Base-by-base conservation (phyloP, 1,140 invertebrate species). In the Phenacoccus solenopsis region DNA sequence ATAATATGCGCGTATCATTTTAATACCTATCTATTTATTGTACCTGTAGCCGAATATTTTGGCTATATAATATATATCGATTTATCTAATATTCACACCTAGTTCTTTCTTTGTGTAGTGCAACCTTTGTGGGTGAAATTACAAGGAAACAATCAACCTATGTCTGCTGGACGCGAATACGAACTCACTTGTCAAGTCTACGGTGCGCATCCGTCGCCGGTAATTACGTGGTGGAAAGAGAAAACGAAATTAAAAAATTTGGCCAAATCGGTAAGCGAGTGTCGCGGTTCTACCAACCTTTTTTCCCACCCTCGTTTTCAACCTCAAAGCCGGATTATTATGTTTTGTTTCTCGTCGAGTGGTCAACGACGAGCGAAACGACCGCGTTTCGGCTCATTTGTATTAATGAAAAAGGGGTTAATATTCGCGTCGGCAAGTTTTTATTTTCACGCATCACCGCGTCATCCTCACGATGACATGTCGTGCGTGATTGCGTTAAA, bases 201-300 rank as follows among this genome's bases (percentile, higher is more conserved):
- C 3, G 93, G 93, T 16, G 90, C 91, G 24, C 81, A 90, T 73
- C 93, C 93, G 1, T 84, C 86, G 16, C 91, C 92, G 0, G 84
- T 84, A 61, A 88, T 94, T 75, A 89, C 87, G n/a, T 94, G 93
- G 93, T 93, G 88, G 85, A 91, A 90, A 77, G 90, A 88, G 21
- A 84, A 83, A 74, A 82, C 83, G 0, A 83, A 86, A 72, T 82
- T 92, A 73, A 86, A 84, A 74, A 86, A 86, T 76, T 85, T 88
- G 57, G 82, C 85, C 75, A 87, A 90, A 82, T 85, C 82, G 78
- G 90, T 91, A 82, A 88, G 86, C 83, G 5, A n/a, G n/a, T n/a
- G n/a, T n/a, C n/a, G n/a, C n/a, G n/a, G n/a, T n/a, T n/a, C n/a
- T n/a, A n/a, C n/a, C n/a, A n/a, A n/a, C n/a, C n/a, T n/a, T n/a